Evolutionary conservation across 2,888 invertebrate species (phyloP).

Genomic region (Erannis defoliaria): DNA sequence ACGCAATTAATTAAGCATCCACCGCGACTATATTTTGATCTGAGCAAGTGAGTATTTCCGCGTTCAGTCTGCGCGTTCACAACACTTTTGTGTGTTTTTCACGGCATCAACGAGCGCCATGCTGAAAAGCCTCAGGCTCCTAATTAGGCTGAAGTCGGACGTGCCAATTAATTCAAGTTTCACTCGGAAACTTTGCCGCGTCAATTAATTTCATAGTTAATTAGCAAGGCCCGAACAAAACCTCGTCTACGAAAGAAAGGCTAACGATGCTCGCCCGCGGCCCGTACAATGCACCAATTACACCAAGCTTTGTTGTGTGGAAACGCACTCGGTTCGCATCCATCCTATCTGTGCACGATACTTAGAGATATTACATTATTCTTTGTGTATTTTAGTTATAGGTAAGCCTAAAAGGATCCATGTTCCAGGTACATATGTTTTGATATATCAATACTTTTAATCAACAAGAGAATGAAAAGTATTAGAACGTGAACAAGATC

Average conservation of each 20-base stretch:
- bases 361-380: slow-evolving; percentile 3
- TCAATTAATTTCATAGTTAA: slow-evolving; percentile 87
- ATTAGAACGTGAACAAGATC: neutral
- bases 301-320: slow-evolving; percentile 71
- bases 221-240: slow-evolving; percentile 83
- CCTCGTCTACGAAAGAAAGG: slow-evolving; percentile 82
- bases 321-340: slow-evolving; percentile 47
- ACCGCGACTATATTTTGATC: slow-evolving; percentile 53
- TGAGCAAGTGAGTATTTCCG: slow-evolving; percentile 41
- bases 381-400: neutral
- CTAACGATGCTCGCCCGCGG: slow-evolving; percentile 81
- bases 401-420: neutral
- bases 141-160: slow-evolving; percentile 87
- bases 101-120: slow-evolving; percentile 80
- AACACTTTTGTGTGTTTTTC: slow-evolving; percentile 85
- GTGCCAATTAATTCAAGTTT: slow-evolving; percentile 87
- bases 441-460: too few relatives aligned
- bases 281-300: slow-evolving; percentile 83
- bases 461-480: too few relatives aligned
- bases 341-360: slow-evolving; percentile 57
- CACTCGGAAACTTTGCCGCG: slow-evolving; percentile 86
- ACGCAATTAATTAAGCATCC: slow-evolving; percentile 56
- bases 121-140: slow-evolving; percentile 85
- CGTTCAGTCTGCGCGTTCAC: slow-evolving; percentile 67
- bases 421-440: neutral